phyloP scores from a whole-genome alignment of 1,140 invertebrate species.

The Pissodes strobi region DNA sequence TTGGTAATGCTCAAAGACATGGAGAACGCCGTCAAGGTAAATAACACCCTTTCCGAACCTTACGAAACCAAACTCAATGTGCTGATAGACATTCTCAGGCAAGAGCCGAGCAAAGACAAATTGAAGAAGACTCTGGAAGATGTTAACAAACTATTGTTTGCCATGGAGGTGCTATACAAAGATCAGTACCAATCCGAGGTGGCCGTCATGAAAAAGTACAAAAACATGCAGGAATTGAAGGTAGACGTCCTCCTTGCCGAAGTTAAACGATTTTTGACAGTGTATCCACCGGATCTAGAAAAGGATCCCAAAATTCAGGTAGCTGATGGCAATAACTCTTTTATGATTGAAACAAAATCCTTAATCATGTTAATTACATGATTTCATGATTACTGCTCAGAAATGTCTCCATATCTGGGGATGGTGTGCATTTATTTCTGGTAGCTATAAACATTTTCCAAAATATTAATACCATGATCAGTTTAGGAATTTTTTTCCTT shows the following conservation, averaged over 20 bases:
- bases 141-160: slow-evolving; percentile 13
- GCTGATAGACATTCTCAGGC: slow-evolving; percentile 34
- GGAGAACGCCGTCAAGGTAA: slow-evolving; percentile 16
- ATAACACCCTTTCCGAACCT: slow-evolving; percentile 14
- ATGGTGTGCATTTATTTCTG: too few relatives aligned
- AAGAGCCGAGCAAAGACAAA: slow-evolving; percentile 28
- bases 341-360: too few relatives aligned
- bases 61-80: slow-evolving; percentile 34
- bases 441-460: too few relatives aligned
- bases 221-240: slow-evolving; percentile 19
- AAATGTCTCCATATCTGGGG: too few relatives aligned
- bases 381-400: too few relatives aligned
- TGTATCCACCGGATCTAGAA: slow-evolving; percentile 33
- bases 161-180: slow-evolving; percentile 30
- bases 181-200: slow-evolving; percentile 27
- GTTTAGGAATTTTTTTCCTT: too few relatives aligned
- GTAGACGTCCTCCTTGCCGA: slow-evolving; percentile 34
- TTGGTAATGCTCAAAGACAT: slow-evolving; percentile 31
- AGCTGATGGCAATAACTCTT: too few relatives aligned
- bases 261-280: slow-evolving; percentile 34
- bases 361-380: too few relatives aligned
- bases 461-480: too few relatives aligned
- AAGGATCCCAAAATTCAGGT: slow-evolving; percentile 34
- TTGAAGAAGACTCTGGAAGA: slow-evolving; percentile 22
- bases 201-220: slow-evolving; percentile 31